Evolutionary conservation across 1,140 invertebrate species (phyloP).

Genomic region (Lerema accius): DNA sequence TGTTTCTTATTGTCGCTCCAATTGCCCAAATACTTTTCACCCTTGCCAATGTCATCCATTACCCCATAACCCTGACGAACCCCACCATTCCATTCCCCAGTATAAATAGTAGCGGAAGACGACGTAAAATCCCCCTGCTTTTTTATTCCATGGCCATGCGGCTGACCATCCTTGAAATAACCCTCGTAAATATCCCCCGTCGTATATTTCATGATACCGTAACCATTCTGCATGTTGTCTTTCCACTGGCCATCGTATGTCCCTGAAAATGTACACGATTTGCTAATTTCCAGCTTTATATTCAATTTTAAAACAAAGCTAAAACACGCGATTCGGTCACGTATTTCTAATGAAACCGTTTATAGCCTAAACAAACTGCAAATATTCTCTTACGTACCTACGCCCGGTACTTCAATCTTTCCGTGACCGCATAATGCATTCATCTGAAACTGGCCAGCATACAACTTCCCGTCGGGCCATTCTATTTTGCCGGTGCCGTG

Average conservation of each 20-base stretch:
- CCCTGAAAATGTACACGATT: constrained; percentile 63
- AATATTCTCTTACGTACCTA: constrained; percentile 65
- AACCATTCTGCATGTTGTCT: constrained; percentile 92
- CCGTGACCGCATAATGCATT: constrained; percentile 90
- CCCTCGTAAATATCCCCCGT: constrained; percentile 91
- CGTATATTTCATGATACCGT: constrained; percentile 88
- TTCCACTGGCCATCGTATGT: constrained; percentile 93
- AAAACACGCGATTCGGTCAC: not conserved
- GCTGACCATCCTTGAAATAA: constrained; percentile 91
- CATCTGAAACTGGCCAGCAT: constrained; percentile 90
- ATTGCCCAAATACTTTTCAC: constrained; percentile 94
- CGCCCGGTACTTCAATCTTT: constrained; percentile 85
- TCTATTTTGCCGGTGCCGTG: constrained; percentile 91
- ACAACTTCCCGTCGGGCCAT: constrained; percentile 91
- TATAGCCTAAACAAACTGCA: not conserved
- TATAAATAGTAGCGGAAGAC: constrained; percentile 90
- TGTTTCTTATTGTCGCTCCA: constrained; percentile 93
- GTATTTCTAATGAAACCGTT: not conserved
- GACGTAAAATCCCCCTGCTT: constrained; percentile 91
- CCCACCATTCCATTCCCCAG: constrained; percentile 92
- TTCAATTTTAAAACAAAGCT: not conserved
- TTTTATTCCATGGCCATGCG: constrained; percentile 92
- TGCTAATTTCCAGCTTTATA: not conserved
- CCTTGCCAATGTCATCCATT: constrained; percentile 92
- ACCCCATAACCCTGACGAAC: constrained; percentile 93